Evolutionary conservation across 1,140 invertebrate species (phyloP).

Genomic region (Reticulitermes speratus): DNA sequence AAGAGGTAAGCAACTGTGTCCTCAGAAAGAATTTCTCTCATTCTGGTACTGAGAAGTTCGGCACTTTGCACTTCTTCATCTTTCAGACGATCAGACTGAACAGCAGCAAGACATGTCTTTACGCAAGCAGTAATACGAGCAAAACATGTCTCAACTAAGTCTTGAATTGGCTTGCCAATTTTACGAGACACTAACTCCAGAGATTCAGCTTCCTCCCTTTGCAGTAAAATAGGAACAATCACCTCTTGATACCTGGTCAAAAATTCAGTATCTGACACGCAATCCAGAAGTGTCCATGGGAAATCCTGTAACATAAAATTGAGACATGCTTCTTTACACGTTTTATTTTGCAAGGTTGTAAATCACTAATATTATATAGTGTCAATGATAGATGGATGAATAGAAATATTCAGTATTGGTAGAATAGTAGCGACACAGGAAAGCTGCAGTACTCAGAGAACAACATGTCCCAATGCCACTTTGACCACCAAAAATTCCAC

Average conservation of each 20-base stretch:
- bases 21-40: neutral
- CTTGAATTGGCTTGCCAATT: neutral
- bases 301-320: neutral
- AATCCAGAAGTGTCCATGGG: neutral
- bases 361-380: no score
- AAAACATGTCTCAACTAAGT: neutral
- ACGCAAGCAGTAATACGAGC: neutral
- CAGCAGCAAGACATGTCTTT: neutral
- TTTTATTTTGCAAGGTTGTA: no score
- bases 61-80: neutral
- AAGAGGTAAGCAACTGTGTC: constrained; percentile 36
- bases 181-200: neutral
- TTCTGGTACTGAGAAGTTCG: neutral
- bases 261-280: constrained; percentile 18
- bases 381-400: no score
- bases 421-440: no score
- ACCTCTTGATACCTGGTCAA: neutral
- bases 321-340: no score
- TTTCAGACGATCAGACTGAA: neutral
- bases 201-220: neutral
- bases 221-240: constrained; percentile 13
- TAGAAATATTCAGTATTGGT: no score
- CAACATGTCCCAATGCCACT: no score
- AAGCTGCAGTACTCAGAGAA: no score
- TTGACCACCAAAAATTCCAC: no score